phyloP scores from a whole-genome alignment of 2,888 invertebrate species.

The Actias luna region DNA sequence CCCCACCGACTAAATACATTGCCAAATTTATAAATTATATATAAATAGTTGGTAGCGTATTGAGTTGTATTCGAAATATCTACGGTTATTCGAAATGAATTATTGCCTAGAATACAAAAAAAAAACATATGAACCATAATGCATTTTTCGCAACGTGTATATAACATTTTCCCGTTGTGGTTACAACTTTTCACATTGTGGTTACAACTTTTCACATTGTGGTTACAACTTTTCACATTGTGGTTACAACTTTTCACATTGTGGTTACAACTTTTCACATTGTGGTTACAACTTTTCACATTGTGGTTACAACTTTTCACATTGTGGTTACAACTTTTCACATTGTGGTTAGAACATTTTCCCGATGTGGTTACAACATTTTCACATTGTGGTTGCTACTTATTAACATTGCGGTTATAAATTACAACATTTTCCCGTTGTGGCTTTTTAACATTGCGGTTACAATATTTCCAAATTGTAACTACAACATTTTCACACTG shows the following conservation, averaged over 20 bases:
- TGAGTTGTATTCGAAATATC: not conserved
- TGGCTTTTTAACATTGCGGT: not conserved
- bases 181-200: not conserved
- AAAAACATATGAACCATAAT: not conserved
- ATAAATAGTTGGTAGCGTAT: not conserved
- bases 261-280: not conserved
- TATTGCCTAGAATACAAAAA: not conserved
- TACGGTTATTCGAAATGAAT: not conserved
- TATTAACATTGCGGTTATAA: not conserved
- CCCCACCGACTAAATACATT: constrained; percentile 36
- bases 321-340: too few relatives aligned
- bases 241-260: not conserved
- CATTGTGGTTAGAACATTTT: too few relatives aligned
- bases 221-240: not conserved
- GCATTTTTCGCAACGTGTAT: not conserved
- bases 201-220: not conserved
- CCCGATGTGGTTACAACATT: not conserved
- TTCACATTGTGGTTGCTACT: not conserved
- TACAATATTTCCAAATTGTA: too few relatives aligned
- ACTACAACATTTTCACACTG: not conserved
- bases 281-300: not conserved
- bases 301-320: not conserved
- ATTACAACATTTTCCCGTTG: not conserved
- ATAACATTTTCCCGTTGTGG: not conserved
- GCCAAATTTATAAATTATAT: constrained; percentile 24